Evolutionary conservation across 2,113 vertebrate species (phyloP), one percentile per base, ranked within the genome.

Genomic region (Cyanoramphus novaezelandiae): DNA sequence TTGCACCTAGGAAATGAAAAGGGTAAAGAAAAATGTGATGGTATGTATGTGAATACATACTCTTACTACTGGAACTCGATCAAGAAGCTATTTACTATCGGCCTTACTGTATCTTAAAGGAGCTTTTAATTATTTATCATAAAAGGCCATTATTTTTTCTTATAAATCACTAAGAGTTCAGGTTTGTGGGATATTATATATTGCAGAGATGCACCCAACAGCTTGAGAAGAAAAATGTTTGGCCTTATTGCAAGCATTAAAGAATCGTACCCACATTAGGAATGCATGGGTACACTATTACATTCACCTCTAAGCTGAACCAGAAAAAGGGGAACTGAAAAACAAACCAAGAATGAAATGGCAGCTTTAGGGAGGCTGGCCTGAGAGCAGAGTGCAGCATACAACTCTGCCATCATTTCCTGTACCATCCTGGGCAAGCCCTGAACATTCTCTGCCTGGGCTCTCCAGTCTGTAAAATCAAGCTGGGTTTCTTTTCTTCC

Each of bases 81-180:
- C 88, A 92, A 69, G 44, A 65, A 85, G 44, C 28, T 85, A 53
- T 81, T 92, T 49, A 63, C 37, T 70, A 27, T 1, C 46, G 46
- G 17, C 57, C 75, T 82, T 35, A 19, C 50, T 18, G 39, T 16
- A 41, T 17, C 82, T 79, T 64, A 72, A 53, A 87, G 62, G 13
- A 76, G 52, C 27, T 91, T 85, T 91, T 69, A 90, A 93, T 90
- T 85, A 85, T 90, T 88, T 88, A 92, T 62, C 44, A 52, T 21
- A 60, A 79, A 39, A 92, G 50, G 37, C 78, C 21, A 37, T 12
- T 12, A 29, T 35, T 79, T 74, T 86, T 90, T 49, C 59, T 63
- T 68, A 25, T 17, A 75, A 50, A 75, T 68, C 78, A 78, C 0
- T 46, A 35, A 8, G n/a, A 59, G 33, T 33, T 64, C n/a, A 49